These are phyloP conservation scores for Marisa cornuarietis DNA, from an alignment of 1,140 invertebrate genomes.

Conservation along the genomic window DNA sequence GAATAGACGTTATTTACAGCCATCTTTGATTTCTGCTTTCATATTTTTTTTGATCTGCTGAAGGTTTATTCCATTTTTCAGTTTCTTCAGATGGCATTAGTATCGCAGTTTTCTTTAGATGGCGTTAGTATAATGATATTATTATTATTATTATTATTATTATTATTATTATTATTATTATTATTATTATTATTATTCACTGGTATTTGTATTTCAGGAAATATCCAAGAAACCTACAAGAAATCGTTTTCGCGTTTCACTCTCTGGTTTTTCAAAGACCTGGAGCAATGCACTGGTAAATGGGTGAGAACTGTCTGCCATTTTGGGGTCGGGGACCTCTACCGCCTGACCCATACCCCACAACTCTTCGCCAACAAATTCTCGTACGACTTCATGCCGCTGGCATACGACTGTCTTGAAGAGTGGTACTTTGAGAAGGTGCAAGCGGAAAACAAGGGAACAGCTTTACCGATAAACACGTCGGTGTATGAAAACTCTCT, in stretches of 20 bases:
- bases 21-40: background rate
- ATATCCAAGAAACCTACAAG: constrained; percentile 10
- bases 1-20: background rate
- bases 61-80: background rate
- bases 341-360: constrained; percentile 15
- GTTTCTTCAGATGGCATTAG: too few relatives aligned
- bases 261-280: constrained; percentile 23
- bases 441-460: constrained; percentile 1
- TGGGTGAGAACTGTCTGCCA: constrained; percentile 36
- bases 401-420: constrained; percentile 35
- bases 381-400: constrained; percentile 16
- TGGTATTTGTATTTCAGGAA: background rate
- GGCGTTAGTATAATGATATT: too few relatives aligned
- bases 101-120: too few relatives aligned
- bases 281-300: constrained; percentile 17
- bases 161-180: background rate
- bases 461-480: background rate
- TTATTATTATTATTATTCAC: background rate
- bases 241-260: constrained; percentile 26
- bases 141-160: too few relatives aligned
- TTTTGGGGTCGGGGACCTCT: constrained; percentile 35
- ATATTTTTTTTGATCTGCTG: background rate
- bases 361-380: constrained; percentile 42
- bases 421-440: constrained; percentile 31
- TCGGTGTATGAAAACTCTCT: background rate